These are phyloP conservation scores for Strix uralensis DNA, from an alignment of 2,113 vertebrate species.

Conservation along the genomic window DNA sequence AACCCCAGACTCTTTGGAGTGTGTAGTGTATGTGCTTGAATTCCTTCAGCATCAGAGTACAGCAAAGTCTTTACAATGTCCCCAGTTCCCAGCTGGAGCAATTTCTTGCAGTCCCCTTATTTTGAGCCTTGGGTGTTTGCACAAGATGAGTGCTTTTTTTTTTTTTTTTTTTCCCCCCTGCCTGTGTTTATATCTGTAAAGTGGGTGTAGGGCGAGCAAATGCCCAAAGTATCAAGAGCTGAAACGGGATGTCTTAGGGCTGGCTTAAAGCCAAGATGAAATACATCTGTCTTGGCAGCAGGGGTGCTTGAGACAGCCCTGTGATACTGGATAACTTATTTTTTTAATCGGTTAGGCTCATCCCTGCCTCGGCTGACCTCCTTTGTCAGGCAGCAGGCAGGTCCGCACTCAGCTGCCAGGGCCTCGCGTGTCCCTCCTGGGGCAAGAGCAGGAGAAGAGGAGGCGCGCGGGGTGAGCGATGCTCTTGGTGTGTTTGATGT, in stretches of 20 bases:
- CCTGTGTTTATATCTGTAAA: constrained; percentile 25
- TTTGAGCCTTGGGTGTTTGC: background rate
- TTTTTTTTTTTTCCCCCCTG: background rate
- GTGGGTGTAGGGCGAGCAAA: constrained; percentile 31
- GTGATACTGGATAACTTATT: constrained; percentile 44
- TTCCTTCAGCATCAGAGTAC: background rate
- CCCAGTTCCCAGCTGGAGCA: background rate
- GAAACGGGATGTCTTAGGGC: constrained; percentile 45
- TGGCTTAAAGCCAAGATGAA: constrained; percentile 58
- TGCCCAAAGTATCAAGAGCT: constrained; percentile 49
- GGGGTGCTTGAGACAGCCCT: constrained; percentile 51
- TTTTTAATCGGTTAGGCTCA: background rate
- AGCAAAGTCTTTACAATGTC: background rate
- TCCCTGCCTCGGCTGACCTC: constrained; percentile 8
- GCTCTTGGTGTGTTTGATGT: accelerated
- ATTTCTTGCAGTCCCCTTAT: background rate
- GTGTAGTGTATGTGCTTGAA: background rate
- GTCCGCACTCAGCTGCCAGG: accelerated
- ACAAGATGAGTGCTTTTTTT: background rate
- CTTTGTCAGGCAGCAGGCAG: background rate
- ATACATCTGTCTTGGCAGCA: constrained; percentile 58
- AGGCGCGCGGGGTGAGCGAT: accelerated
- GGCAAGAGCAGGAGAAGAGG: background rate
- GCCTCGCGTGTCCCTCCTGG: accelerated
- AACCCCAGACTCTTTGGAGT: background rate